Conservation (phyloP, 2,888 invertebrate species). For the Ochropleura plecta region DNA sequence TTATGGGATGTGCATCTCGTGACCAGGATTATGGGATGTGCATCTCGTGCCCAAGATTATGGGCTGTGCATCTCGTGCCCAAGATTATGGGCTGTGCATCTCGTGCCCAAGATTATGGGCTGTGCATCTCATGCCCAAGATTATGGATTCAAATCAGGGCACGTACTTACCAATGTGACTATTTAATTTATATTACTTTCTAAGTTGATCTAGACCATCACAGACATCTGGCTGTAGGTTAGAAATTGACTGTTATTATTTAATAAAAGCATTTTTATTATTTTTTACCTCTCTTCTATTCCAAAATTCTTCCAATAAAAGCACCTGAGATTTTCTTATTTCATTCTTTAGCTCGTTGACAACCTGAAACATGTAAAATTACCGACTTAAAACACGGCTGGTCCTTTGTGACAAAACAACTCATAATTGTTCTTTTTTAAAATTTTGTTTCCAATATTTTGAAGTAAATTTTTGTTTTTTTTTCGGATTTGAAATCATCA, state of each 20-base stretch:
- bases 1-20: too few relatives aligned
- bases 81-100: too few relatives aligned
- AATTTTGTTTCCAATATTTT: background rate
- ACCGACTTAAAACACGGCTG: background rate
- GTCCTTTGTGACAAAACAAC: background rate
- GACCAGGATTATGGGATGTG: too few relatives aligned
- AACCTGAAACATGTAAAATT: conserved; percentile 74
- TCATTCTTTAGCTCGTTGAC: conserved; percentile 80
- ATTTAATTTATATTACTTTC: too few relatives aligned
- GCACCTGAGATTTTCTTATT: conserved; percentile 76
- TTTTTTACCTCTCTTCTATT: conserved; percentile 81
- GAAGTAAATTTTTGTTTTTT: background rate
- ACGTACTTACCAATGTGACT: too few relatives aligned
- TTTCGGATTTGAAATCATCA: too few relatives aligned
- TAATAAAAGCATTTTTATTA: background rate
- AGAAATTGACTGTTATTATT: background rate
- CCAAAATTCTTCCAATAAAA: conserved; percentile 86
- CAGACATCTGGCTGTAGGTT: background rate
- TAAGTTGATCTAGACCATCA: too few relatives aligned
- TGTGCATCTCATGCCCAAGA: too few relatives aligned
- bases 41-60: too few relatives aligned
- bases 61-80: too few relatives aligned
- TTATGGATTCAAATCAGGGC: too few relatives aligned
- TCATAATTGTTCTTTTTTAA: background rate
- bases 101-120: too few relatives aligned